Conservation (phyloP, 2,113 vertebrate species). For the Archilochus colubris region DNA sequence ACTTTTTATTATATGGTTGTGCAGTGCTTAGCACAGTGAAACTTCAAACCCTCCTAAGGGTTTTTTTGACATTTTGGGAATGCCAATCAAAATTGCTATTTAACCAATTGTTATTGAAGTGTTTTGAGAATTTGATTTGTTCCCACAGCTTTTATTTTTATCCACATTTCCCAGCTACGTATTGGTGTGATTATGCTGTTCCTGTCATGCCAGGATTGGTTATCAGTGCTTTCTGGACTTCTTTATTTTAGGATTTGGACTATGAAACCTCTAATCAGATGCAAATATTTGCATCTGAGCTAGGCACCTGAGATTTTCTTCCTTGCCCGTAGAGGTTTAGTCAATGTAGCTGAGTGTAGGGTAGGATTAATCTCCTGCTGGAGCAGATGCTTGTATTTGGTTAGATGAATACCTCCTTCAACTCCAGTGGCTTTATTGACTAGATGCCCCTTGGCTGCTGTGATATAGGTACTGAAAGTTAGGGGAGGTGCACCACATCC, state of each 20-base stretch:
- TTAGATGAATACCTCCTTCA: background rate
- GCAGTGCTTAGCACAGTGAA: background rate
- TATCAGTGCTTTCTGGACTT: background rate
- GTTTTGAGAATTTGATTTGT: background rate
- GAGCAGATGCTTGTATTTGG: background rate
- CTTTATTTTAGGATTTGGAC: background rate
- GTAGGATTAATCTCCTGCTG: background rate
- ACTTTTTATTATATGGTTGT: background rate
- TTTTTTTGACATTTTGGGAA: background rate
- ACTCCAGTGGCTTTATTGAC: background rate
- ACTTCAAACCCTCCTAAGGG: background rate
- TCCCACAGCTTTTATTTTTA: slow-evolving; percentile 28
- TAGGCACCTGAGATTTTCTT: background rate
- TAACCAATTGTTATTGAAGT: background rate
- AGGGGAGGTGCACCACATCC: background rate
- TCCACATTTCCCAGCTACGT: background rate
- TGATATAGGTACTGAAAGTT: background rate
- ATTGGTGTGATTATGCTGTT: background rate
- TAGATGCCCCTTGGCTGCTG: background rate
- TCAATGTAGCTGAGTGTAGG: background rate
- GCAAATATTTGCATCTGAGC: background rate
- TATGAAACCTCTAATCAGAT: background rate
- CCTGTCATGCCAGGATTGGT: background rate
- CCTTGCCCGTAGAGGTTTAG: background rate
- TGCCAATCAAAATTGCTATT: background rate